Conservation (phyloP, 1,140 invertebrate species). For the Drosophila bocqueti region DNA sequence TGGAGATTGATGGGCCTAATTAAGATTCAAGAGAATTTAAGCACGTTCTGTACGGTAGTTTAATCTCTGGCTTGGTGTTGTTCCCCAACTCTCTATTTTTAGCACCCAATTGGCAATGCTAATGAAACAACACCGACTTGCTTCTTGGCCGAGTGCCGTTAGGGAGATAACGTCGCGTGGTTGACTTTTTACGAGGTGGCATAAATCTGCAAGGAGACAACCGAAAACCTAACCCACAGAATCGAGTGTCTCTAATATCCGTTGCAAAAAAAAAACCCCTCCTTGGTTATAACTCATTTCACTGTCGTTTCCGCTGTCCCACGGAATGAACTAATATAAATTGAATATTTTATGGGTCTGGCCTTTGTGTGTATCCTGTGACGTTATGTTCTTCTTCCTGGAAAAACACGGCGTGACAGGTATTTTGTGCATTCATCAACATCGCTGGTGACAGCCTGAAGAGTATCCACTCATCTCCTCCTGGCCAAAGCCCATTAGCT, state of each 20-base stretch:
- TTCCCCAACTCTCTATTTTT: conserved; percentile 21
- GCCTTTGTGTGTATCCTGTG: not conserved
- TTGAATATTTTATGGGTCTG: conserved; percentile 64
- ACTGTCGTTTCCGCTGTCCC: conserved; percentile 59
- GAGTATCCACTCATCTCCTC: not conserved
- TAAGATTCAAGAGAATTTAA: conserved; percentile 22
- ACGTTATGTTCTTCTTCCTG: conserved; percentile 1
- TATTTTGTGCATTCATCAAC: conserved; percentile 59
- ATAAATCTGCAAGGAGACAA: conserved; percentile 40
- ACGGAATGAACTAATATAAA: conserved; percentile 68
- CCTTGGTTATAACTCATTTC: conserved; percentile 64
- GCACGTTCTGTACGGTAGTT: conserved; percentile 10
- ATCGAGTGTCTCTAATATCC: conserved; percentile 15
- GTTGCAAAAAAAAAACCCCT: not conserved
- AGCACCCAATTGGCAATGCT: conserved; percentile 25
- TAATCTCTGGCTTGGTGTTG: conserved; percentile 9
- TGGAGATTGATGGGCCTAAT: conserved; percentile 21
- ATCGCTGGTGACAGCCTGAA: conserved; percentile 43
- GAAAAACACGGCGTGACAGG: conserved; percentile 36
- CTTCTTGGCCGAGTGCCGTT: conserved; percentile 12
- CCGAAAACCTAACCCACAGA: not conserved
- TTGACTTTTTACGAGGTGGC: conserved; percentile 50
- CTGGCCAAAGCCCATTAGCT: conserved; percentile 1
- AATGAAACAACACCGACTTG: conserved; percentile 8
- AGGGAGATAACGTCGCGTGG: conserved; percentile 23